Conservation (phyloP, 2,797 vertebrate species). For the Cuculus canorus region DNA sequence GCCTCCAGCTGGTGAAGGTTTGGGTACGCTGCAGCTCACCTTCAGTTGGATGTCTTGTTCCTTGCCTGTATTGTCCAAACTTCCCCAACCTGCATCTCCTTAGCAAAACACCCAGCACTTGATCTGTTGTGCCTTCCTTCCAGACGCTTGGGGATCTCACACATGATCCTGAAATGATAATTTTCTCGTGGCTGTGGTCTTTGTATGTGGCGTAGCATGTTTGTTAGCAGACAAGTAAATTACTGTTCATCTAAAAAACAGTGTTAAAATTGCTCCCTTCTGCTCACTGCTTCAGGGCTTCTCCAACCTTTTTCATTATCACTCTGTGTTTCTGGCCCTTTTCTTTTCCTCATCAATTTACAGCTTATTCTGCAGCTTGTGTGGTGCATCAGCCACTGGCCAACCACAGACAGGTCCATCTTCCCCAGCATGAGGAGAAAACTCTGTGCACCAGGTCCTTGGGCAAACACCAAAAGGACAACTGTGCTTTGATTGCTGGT, state of each 20-base stretch:
- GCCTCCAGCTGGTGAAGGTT: not conserved
- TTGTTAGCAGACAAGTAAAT: not conserved
- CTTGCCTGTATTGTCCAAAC: not conserved
- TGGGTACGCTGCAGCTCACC: accelerated
- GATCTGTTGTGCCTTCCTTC: not conserved
- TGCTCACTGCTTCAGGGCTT: not conserved
- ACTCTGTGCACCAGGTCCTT: not conserved
- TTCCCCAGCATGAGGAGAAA: not conserved
- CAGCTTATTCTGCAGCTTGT: not conserved
- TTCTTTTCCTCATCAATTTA: not conserved
- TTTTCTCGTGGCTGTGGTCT: not conserved
- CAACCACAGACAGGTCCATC: not conserved
- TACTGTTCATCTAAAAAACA: not conserved
- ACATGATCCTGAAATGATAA: not conserved
- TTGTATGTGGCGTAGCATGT: accelerated
- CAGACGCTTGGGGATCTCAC: not conserved
- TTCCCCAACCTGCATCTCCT: not conserved
- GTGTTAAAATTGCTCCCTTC: not conserved
- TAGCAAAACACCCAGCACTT: not conserved
- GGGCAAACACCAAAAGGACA: not conserved
- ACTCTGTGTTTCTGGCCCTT: not conserved
- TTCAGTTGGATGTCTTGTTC: accelerated
- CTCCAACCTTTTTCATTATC: not conserved
- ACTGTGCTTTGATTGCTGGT: not conserved
- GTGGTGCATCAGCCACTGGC: too few species aligned